phyloP scores from a whole-genome alignment of 2,113 vertebrate genomes.

The Hippocampus guttulatus region DNA sequence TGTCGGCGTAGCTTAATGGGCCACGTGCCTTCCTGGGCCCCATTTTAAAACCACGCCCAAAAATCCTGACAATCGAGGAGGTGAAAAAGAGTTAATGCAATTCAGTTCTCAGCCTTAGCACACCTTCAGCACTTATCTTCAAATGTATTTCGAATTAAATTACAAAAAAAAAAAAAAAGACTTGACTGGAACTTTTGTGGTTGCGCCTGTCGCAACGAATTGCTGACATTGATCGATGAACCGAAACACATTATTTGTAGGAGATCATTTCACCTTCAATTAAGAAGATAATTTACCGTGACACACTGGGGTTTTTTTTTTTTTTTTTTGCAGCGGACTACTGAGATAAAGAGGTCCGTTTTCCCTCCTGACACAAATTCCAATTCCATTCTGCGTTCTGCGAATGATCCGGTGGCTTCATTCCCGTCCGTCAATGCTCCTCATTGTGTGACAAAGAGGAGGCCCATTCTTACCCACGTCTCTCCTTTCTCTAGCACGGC shows the following conservation, averaged over 20 bases:
- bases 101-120: no score
- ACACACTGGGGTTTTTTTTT: neutral
- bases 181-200: no score
- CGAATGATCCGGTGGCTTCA: conserved; percentile 40
- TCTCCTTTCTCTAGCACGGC: conserved; percentile 66
- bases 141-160: no score
- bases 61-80: no score
- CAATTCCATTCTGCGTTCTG: conserved; percentile 2
- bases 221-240: neutral
- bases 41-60: no score
- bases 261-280: neutral
- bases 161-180: no score
- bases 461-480: conserved; percentile 62
- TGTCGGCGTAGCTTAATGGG: no score
- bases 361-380: conserved; percentile 34
- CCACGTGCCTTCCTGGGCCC: no score
- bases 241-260: neutral
- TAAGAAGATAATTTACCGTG: neutral
- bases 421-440: conserved; percentile 50
- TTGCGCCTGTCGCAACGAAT: no score
- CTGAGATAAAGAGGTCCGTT: neutral
- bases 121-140: no score
- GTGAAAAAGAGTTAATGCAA: no score
- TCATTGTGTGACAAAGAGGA: conserved; percentile 62
- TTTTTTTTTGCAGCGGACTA: neutral